These are phyloP conservation scores for Malacoraja senta DNA, from an alignment of 2,797 vertebrate species.

Conservation along the genomic window DNA sequence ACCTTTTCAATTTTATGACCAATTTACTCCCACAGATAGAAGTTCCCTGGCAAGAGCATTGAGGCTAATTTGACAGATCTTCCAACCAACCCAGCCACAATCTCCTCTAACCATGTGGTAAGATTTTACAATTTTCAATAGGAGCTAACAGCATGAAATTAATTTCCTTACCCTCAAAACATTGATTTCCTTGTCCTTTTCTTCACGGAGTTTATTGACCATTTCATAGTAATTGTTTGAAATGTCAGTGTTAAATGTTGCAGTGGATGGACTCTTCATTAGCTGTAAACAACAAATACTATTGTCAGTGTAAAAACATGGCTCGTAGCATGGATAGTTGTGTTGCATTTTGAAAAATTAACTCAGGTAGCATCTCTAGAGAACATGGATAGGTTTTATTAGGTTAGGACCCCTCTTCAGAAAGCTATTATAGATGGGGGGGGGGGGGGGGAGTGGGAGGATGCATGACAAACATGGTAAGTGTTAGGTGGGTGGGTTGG, in stretches of 20 bases:
- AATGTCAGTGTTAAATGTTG: conserved; percentile 67
- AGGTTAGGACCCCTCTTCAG: too few relatives aligned
- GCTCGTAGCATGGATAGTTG: neutral
- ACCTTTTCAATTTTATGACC: neutral
- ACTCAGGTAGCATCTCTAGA: too few relatives aligned
- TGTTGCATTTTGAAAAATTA: neutral
- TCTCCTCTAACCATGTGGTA: neutral
- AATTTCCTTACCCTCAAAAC: conserved; percentile 64
- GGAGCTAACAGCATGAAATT: neutral
- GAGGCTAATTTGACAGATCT: neutral
- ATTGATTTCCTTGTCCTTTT: conserved; percentile 82
- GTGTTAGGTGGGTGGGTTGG: too few relatives aligned
- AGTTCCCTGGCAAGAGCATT: neutral
- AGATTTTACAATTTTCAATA: neutral
- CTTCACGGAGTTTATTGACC: conserved; percentile 65
- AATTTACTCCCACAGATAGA: too few relatives aligned
- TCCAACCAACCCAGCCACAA: neutral
- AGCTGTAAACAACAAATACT: conserved; percentile 51
- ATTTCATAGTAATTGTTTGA: conserved; percentile 78
- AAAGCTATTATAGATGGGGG: too few relatives aligned
- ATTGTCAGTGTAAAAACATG: conserved; percentile 44
- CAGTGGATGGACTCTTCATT: conserved; percentile 56
- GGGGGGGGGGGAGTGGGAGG: too few relatives aligned
- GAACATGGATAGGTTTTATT: too few relatives aligned
- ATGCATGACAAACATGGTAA: too few relatives aligned